Evolutionary conservation across 2,888 invertebrate genomes (phyloP).

Genomic region (Drosophila demipolita): DNA sequence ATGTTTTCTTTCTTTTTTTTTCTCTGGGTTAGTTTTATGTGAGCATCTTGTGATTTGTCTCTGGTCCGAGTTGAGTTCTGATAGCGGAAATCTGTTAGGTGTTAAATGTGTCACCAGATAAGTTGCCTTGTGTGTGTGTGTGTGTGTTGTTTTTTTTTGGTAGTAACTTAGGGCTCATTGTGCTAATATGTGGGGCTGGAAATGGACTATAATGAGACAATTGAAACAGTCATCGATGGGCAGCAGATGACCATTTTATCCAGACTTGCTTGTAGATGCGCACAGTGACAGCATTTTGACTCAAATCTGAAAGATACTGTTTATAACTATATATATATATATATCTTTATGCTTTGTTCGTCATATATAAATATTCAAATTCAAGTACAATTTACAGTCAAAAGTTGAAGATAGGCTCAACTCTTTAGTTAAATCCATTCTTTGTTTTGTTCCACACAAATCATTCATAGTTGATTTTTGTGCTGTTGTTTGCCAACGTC

Average conservation of each 20-base stretch:
- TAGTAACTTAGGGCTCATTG: slow-evolving; percentile 35
- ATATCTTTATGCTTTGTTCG: not conserved
- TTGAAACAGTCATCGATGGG: slow-evolving; percentile 47
- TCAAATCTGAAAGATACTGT: not conserved
- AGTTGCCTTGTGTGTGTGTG: slow-evolving; percentile 14
- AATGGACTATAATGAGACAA: slow-evolving; percentile 39
- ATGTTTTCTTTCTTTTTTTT: not conserved
- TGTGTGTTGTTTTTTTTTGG: not conserved
- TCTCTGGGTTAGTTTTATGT: slow-evolving; percentile 50
- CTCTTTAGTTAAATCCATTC: not conserved
- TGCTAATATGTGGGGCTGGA: slow-evolving; percentile 43
- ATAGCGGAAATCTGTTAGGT: slow-evolving; percentile 77
- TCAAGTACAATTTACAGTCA: not conserved
- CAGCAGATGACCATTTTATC: slow-evolving; percentile 3
- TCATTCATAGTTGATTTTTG: slow-evolving; percentile 16
- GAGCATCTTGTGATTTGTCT: slow-evolving; percentile 66
- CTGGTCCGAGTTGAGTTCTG: slow-evolving; percentile 35
- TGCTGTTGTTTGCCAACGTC: slow-evolving; percentile 8
- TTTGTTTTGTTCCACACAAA: slow-evolving; percentile 2
- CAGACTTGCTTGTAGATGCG: not conserved
- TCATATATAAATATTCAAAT: not conserved
- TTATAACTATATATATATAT: not conserved
- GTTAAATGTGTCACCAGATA: slow-evolving; percentile 57
- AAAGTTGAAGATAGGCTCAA: too few relatives aligned
- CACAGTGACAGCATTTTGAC: not conserved